These are phyloP conservation scores for Sebastes matsubarae DNA, from an alignment of 2,797 vertebrate species.

Conservation along the genomic window DNA sequence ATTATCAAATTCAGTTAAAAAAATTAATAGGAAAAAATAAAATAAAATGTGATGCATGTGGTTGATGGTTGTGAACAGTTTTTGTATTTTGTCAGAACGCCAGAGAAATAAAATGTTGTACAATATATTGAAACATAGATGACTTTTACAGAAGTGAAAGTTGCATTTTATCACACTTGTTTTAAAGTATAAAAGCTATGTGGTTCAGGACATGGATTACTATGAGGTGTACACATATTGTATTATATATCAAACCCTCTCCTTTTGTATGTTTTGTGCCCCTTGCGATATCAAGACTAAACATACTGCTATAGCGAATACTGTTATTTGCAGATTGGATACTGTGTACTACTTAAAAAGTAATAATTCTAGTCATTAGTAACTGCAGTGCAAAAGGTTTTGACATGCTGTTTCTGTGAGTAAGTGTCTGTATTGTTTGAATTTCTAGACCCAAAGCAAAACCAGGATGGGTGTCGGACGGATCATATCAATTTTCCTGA, in stretches of 20 bases:
- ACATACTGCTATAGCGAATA: background rate
- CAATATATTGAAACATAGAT: too few species aligned
- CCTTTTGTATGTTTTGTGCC: background rate
- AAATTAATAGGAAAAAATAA: too few species aligned
- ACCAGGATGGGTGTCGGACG: background rate
- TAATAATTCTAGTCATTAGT: too few species aligned
- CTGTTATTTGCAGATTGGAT: background rate
- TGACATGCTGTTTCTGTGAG: background rate
- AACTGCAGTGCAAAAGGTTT: background rate
- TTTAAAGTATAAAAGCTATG: too few species aligned
- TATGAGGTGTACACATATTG: background rate
- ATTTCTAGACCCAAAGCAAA: background rate
- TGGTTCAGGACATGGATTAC: background rate
- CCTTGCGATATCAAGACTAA: background rate
- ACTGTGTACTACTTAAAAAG: background rate
- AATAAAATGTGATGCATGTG: too few species aligned
- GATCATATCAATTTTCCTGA: background rate
- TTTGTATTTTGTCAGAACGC: too few species aligned
- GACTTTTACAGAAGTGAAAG: too few species aligned
- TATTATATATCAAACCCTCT: background rate
- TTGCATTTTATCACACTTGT: too few species aligned
- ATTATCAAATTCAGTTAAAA: too few species aligned
- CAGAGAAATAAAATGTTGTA: too few species aligned
- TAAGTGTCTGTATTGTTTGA: background rate
- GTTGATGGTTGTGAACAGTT: too few species aligned